These are phyloP conservation scores for Dynastes hyllus DNA, from an alignment of 2,888 invertebrate species.

Conservation along the genomic window DNA sequence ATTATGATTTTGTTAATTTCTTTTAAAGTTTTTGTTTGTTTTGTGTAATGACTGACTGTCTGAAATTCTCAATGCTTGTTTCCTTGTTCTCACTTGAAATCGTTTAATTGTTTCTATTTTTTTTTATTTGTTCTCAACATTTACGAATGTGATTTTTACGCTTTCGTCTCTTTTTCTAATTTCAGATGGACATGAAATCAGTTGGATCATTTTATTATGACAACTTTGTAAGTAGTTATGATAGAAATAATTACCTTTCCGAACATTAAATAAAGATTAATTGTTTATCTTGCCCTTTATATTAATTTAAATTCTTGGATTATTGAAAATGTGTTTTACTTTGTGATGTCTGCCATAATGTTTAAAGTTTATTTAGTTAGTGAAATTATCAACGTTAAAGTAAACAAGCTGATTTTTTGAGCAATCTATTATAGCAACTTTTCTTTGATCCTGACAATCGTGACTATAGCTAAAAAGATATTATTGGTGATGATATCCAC, in stretches of 20 bases:
- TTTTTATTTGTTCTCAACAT: conserved; percentile 38
- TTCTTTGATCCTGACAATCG: no score
- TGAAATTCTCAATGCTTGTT: conserved; percentile 48
- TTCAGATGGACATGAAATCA: conserved; percentile 97
- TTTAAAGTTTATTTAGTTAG: no score
- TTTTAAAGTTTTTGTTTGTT: background rate
- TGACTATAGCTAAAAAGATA: no score
- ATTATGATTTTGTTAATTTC: conserved; percentile 25
- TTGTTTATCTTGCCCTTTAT: background rate
- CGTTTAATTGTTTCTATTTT: conserved; percentile 19
- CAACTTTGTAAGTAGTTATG: conserved; percentile 89
- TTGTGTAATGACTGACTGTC: conserved; percentile 46
- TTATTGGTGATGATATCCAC: no score
- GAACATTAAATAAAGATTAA: background rate
- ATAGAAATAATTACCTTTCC: background rate
- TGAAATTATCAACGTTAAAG: no score
- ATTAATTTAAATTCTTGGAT: no score
- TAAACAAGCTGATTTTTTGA: no score
- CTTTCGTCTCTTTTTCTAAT: conserved; percentile 67
- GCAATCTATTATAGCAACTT: no score
- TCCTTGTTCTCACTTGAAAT: conserved; percentile 35
- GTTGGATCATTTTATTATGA: conserved; percentile 97
- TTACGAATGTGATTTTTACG: conserved; percentile 32
- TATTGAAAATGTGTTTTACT: no score
- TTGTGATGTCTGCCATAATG: no score